Percentiles rank a stretch among this genome's conserved stretches.
Evolutionary conservation across 1,140 invertebrate genomes (phyloP).

Genomic region (Drosophila willistoni): DNA sequence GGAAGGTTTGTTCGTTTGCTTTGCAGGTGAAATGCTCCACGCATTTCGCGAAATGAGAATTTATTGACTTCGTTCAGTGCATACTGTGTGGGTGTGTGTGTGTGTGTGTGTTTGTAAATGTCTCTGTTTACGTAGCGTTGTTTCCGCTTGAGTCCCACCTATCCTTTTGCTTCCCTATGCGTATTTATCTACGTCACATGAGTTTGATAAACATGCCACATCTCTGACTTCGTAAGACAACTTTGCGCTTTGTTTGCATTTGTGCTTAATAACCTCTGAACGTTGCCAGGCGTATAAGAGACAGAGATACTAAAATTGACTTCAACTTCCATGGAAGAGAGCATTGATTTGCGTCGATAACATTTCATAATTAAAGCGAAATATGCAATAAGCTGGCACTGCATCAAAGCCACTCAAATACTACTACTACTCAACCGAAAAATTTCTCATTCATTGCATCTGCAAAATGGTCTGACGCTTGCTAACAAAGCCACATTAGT

Average conservation of each 20-base stretch:
- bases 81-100: conserved; percentile 23
- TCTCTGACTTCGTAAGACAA: conserved; percentile 41
- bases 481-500: background rate
- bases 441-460: background rate
- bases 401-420: background rate
- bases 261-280: conserved; percentile 69
- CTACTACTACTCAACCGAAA: background rate
- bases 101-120: conserved; percentile 47
- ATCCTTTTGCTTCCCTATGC: conserved; percentile 15
- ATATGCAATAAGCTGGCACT: background rate
- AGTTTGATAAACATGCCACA: conserved; percentile 62
- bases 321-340: background rate
- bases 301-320: conserved; percentile 28
- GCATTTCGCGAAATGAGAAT: conserved; percentile 71
- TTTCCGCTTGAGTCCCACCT: conserved; percentile 42
- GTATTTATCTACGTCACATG: conserved; percentile 60
- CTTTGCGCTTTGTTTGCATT: conserved; percentile 64
- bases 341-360: conserved; percentile 13
- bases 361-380: conserved; percentile 35
- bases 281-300: conserved; percentile 30
- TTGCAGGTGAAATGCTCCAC: conserved; percentile 72
- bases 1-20: conserved; percentile 47
- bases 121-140: conserved; percentile 43
- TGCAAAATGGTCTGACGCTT: conserved; percentile 2
- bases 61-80: conserved; percentile 68